Base-by-base conservation (phyloP, 2,888 invertebrate genomes). In the Eupithecia subfuscata region DNA sequence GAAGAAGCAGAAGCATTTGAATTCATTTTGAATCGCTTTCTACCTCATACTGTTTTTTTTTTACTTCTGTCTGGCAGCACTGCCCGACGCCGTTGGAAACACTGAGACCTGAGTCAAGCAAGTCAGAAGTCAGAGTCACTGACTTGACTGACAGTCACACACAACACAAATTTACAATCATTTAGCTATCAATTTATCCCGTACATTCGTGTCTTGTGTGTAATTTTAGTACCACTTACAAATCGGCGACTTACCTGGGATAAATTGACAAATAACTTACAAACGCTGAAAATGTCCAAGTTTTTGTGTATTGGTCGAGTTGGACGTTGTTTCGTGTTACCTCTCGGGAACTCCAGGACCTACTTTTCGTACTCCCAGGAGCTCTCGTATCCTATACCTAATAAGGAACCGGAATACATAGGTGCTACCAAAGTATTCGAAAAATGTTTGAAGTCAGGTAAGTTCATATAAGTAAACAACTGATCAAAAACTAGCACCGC, bases 331-430 rank as follows among this genome's bases (percentile, higher is more conserved):
- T 88, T 92, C 75, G 90, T 90, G 78, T 82, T 93, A 76, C 85
- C 85, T 18, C n/a, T n/a, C 11, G 11, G 11, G 22, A 91, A 91
- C 83, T 84, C 88, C 76, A 96, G 96, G 85, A 96, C 89, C 75
- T 98, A 96, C 91, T 97, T 96, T 88, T 97, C 98, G 0, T 98
- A 98, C 86, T 96, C 96, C 34, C 96, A 96, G 80, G 98, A 98
- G 89, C 96, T 98, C 65, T 96, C 98, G 60, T 97, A 98, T 92
- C 97, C 98, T 18, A 92, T 97, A 82, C 65, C 65, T 11, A 95
- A 96, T 45, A 96, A 96, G 80, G 96, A 96, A 79, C 98, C 98
- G 0, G 96, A 96, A 90, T 96, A 95, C 94, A 95, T 96, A 25
- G 94, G 96, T 9, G 96, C 97, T 0, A 97, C 97, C 75, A 96